Base-by-base conservation (phyloP, 2,888 invertebrate genomes). In the Holacanthella duospinosa region DNA sequence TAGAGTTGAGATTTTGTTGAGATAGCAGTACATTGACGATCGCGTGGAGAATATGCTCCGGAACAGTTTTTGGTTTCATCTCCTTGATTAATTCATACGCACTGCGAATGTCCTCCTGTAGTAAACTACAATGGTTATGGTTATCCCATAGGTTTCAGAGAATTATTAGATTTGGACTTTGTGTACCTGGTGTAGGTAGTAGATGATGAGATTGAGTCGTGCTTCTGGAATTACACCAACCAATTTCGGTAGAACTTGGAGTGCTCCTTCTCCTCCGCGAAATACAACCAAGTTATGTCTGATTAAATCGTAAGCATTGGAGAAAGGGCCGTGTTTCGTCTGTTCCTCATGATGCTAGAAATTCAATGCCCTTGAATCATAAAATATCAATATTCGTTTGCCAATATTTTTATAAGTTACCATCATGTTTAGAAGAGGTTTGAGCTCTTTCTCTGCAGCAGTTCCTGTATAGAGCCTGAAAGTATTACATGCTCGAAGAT, bases 191-290 rank as follows among this genome's bases (percentile, higher is more conserved):
- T 88, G 87, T 28, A 99, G 83, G 75, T 95, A 86, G 78, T 94
- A 92, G 64, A 97, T 93, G 2, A 96, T 94, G 65, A 99, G 82
- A 80, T 99, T 99, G 2, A 97, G 81, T 43, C 96, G 82, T 0
- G 99, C 97, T 80, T 99, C 99, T 0, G 95, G 93, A 29, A 99
- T 89, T 2, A 96, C 89, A 77, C 96, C 94, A 1, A 99, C 86
- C 48, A 99, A 79, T 43, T 87, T 85, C 0, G 97, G 97, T 67
- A 99, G 81, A 27, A 89, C 86, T 80, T 96, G 93, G 73, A 96
- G 80, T 0, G 96, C 93, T 2, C 93, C 93, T 78, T 95, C 93
- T 0, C 96, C 96, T 73, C 87, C 88, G 65, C 89, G 83, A 77
- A 96, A 97, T 27, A 97, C 96, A 4, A 95, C 94, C 74, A 93